phyloP scores from a whole-genome alignment of 2,888 invertebrate species.

The Dioctria linearis region DNA sequence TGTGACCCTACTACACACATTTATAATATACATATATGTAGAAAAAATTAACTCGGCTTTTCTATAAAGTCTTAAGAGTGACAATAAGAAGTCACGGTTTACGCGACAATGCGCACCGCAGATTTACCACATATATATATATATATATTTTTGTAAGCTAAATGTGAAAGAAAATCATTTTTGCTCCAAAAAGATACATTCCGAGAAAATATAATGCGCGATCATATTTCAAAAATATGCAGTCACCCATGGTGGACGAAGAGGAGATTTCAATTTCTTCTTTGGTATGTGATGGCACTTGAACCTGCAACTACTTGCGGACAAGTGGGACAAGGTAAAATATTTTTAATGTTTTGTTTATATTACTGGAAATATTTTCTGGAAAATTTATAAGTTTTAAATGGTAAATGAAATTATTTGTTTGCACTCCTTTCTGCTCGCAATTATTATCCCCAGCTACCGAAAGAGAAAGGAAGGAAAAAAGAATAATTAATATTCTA shows the following conservation, averaged over 20 bases:
- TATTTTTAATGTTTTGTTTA: no score
- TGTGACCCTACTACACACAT: no score
- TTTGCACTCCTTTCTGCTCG: no score
- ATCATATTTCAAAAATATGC: constrained; percentile 47
- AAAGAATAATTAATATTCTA: no score
- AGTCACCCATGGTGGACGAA: constrained; percentile 25
- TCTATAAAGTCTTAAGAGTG: background rate
- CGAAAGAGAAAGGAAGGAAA: no score
- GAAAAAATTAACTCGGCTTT: constrained; percentile 11
- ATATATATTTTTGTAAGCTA: no score
- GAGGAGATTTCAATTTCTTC: constrained; percentile 47
- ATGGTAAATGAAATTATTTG: no score
- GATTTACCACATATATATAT: constrained; percentile 3
- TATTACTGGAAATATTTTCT: no score
- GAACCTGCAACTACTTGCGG: constrained; percentile 12
- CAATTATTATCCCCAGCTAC: no score
- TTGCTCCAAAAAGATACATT: constrained; percentile 52
- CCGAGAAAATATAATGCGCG: constrained; percentile 29
- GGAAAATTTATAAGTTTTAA: no score
- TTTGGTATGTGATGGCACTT: constrained; percentile 41
- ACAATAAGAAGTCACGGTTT: constrained; percentile 43
- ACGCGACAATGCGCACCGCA: constrained; percentile 32
- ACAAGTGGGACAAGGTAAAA: constrained; percentile 32
- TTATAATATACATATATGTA: no score
- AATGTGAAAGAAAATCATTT: constrained; percentile 30